phyloP scores from a whole-genome alignment of 2,113 vertebrate genomes.

The Galbula dea region DNA sequence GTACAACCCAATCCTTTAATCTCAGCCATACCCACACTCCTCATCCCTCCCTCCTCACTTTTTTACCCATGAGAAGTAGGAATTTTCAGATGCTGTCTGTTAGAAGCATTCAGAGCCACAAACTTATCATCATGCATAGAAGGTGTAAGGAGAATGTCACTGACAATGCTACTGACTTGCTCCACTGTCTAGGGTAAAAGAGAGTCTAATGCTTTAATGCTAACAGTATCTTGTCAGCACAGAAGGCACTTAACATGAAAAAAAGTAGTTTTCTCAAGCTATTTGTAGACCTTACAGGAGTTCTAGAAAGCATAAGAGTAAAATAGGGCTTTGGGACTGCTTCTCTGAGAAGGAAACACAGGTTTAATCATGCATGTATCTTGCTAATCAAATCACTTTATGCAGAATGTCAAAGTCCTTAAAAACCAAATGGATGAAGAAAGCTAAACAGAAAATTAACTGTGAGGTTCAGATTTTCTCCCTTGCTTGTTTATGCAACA shows the following conservation, averaged over 20 bases:
- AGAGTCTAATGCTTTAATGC: not conserved
- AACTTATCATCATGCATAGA: not conserved
- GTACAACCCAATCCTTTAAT: not conserved
- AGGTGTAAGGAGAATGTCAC: not conserved
- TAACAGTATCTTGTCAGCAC: not conserved
- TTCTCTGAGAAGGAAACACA: not conserved
- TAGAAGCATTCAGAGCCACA: not conserved
- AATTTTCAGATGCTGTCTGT: not conserved
- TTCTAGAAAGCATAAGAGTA: not conserved
- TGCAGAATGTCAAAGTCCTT: not conserved
- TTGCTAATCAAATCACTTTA: not conserved
- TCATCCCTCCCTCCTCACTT: not conserved
- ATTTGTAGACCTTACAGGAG: not conserved
- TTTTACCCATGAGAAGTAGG: not conserved
- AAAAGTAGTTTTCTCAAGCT: not conserved
- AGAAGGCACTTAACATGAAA: not conserved
- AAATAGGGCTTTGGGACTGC: not conserved
- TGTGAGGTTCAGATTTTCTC: not conserved
- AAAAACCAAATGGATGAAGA: not conserved
- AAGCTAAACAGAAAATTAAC: not conserved
- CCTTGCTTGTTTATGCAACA: not conserved
- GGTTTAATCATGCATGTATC: not conserved
- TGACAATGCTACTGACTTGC: not conserved
- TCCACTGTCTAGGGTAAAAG: not conserved
- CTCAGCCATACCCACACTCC: accelerated